Base-by-base conservation (phyloP, 2,113 vertebrate genomes). In the Dicerorhinus sumatrensis region DNA sequence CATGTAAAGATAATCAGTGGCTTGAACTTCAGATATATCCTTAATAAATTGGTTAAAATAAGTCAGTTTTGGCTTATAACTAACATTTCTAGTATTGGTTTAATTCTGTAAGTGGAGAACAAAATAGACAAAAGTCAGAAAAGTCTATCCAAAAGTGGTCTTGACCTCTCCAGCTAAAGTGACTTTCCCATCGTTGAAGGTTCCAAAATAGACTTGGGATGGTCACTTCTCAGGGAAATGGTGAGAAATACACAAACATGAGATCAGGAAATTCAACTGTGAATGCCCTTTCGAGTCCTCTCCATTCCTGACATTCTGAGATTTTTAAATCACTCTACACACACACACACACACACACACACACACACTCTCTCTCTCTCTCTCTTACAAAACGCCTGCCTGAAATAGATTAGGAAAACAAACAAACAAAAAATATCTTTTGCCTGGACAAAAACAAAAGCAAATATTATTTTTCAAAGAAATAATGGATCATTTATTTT, bases 271-370 rank as follows among this genome's bases (percentile, higher is more conserved):
- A 97, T 94, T 88, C 86, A 96, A 91, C 8, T 31, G 75, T 31
- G 75, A 62, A 54, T 80, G 63, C 75, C 79, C 73, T 95, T 96
- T 83, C 93, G 90, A 96, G 54, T 86, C 73, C 67, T 93, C 93
- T 93, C 65, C 93, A 97, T 93, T 96, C 93, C 36, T 81, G 51
- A 97, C 27, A 86, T 93, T 97, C 85, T 95, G 73, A 95, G 67
- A 95, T 89, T 96, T 96, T 67, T 13, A 95, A 90, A 58, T 84
- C 36, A 60, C 25, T 4, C 81, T 33, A 67, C 3, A 10, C 75
- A 58, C 42, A 20, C 33, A 80, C 33, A 85, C 33, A 77, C 56
- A 46, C 76, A 58, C 20, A 46, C 10, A 39, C 72, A 42, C 33
- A 69, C 62, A 46, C 46, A 46, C 46, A 77, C 31, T 39, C 21